Base-by-base conservation (phyloP, 2,888 invertebrate species). In the Elgonia sp. region DNA sequence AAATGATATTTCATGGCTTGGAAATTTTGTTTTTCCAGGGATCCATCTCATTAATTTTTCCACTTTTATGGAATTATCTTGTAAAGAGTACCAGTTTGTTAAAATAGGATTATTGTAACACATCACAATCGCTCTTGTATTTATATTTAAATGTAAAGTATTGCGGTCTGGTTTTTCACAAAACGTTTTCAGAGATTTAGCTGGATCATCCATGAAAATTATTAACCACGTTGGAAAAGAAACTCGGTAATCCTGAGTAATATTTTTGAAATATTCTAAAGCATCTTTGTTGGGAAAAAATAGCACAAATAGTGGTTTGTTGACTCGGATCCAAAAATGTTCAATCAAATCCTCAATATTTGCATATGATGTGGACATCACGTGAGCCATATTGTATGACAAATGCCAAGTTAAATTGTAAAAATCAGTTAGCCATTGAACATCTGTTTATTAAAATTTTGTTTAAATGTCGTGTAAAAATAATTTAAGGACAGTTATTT, bases 41-140 rank as follows among this genome's bases (percentile, higher is more conserved):
- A 40, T 0, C 79, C 79, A 79, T 12, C 42, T 69, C 14, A 29
- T 46, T 14, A 79, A 69, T 57, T 60, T 57, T 8, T 55, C 10
- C 12, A 69, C 69, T 37, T 67, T 46, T 14, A 76, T 63, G n/a
- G 0, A 18, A 18, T 63, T 16, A 50, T 42, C 10, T 37, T 21
- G 9, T 8, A 20, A 12, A 7, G 76, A 62, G 37, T 76, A 76
- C 76, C 76, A 76, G 7, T 14, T 21, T 6, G n/a, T 76, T 0
- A 76, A 37, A 29, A n/a, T 46, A 37, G 46, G 63, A 76, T 63
- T 50, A 18, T 76, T 76, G 8, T 62, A 76, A 50, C 76, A 76
- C 63, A 75, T 75, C 7, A 62, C 62, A 8, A 75, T 60, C 0
- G 57, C 42, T 46, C 40, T 60, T 21, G 57, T 29, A 42, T 42